Evolutionary conservation across 2,113 vertebrate species (phyloP), one percentile per base, ranked within the genome.

Genomic region (Chloropsis hardwickii): DNA sequence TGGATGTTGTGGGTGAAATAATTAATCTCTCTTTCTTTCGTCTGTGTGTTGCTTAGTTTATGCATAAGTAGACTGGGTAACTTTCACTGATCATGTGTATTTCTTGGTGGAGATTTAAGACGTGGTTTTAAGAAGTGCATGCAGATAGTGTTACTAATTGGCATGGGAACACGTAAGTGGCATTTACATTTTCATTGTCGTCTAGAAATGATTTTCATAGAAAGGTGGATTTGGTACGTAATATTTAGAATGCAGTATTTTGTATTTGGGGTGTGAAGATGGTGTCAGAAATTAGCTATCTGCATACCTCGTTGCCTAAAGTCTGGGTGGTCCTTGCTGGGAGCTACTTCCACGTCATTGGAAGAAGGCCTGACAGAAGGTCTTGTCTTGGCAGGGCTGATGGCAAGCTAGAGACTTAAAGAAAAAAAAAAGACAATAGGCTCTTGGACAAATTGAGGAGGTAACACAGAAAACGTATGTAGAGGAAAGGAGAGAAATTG

Each of bases 401-500:
- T 58, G 33, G 20, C 33, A 44, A 21, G 40, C 4, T 12, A n/a
- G 35, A 37, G n/a, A 23, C 12, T 25, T 33, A 3, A 31, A 53
- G 22, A 33, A 28, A 9, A 29, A n/a, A 29, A 10, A 20, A 11
- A 2, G 11, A 4, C 17, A 40, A 2, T 5, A 15, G 10, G 2
- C 3, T 77, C 9, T 54, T 48, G 61, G 35, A 29, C 14, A 9
- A 42, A 22, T 20, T 11, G 40, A 29, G 19, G 13, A 2, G 6
- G 6, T n/a, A 53, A 28, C 54, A 8, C 14, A 37, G 33, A 62
- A 6, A 16, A 1, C 0, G 0, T 14, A 1, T 2, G 1, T 44
- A 31, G 27, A 8, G 7, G 33, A 47, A 70, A 78, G 33, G 7
- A 47, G 60, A 14, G 9, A n/a, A 77, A 14, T 11, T 54, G 35